Evolutionary conservation across 2,797 vertebrate genomes (phyloP).

Genomic region (Australoheros facetus): DNA sequence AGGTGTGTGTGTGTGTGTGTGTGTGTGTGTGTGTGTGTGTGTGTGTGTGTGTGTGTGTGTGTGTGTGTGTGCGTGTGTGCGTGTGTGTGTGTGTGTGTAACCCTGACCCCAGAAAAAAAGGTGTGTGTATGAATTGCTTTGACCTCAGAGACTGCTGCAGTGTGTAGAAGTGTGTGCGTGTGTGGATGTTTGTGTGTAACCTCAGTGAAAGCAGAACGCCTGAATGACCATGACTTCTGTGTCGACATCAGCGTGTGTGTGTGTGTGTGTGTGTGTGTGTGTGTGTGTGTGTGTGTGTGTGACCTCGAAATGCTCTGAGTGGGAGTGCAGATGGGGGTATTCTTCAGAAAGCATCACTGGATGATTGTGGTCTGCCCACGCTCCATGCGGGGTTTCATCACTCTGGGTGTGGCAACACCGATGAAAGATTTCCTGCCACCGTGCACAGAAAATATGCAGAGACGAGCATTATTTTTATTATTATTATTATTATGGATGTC

Average conservation of each 20-base stretch:
- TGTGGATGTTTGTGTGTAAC: slow-evolving; percentile 24
- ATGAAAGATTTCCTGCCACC: neutral
- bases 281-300: slow-evolving; percentile 29
- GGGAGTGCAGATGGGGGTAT: slow-evolving; percentile 16
- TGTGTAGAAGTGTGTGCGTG: slow-evolving; percentile 27
- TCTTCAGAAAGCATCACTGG: slow-evolving; percentile 21
- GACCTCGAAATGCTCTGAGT: slow-evolving; percentile 34
- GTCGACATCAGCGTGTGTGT: neutral
- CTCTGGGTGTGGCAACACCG: neutral
- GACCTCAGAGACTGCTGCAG: slow-evolving; percentile 43
- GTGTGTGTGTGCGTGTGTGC: slow-evolving; percentile 19
- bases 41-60: slow-evolving; percentile 16
- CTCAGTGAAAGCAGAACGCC: slow-evolving; percentile 20
- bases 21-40: neutral
- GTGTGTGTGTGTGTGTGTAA: slow-evolving; percentile 26
- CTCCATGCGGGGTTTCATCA: slow-evolving; percentile 17
- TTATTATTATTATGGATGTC: no score
- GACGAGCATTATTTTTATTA: neutral
- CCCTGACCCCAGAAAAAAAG: slow-evolving; percentile 55
- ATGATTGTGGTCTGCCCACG: slow-evolving; percentile 18
- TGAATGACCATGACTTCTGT: slow-evolving; percentile 23
- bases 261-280: neutral
- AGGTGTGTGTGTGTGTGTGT: slow-evolving; percentile 28
- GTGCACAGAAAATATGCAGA: neutral
- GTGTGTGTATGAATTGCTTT: slow-evolving; percentile 43